Base-by-base conservation (phyloP, 2,888 invertebrate genomes). In the Homarus gammarus region DNA sequence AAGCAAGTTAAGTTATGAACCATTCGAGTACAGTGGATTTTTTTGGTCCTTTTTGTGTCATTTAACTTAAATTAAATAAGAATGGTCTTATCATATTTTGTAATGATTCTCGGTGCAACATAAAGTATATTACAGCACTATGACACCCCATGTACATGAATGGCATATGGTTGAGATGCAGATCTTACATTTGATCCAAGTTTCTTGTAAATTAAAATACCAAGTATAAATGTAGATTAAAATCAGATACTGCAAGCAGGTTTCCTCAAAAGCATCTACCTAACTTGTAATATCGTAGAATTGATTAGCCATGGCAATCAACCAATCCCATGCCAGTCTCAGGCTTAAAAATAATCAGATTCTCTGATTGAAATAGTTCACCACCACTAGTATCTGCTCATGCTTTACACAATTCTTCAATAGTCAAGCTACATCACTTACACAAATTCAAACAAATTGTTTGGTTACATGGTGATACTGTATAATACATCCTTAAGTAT, bases 341-440 rank as follows among this genome's bases (percentile, higher is more conserved):
- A 12, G 22, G 22, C 56, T 56, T 56, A 18, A 3, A 56, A 18
- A 22, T 56, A 56, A 56, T 56, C 56, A 56, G 56, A 56, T 56
- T 56, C 56, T 56, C 56, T 64, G 64, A 64, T 64, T n/a, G 18
- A 27, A 64, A 64, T 64, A 64, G 64, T 27, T 64, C 27, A 64
- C 64, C 31, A 64, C 12, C n/a, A 64, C 27, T 64, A 64, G 27
- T 64, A 27, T 64, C 27, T n/a, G 64, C 15, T 64, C 64, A 64
- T 64, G 22, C 22, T 27, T 64, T 27, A 64, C 8, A 27, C 27
- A 64, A 64, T 64, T 64, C 64, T 27, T 22, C 64, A 64, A 64
- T 27, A 64, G 27, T 27, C 64, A 64, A 64, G 27, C 64, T 27
- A n/a, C n/a, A 22, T n/a, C 27, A 27, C 22, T 64, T 27, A 64